Evolutionary conservation across 2,113 vertebrate genomes (phyloP), one percentile per base, ranked within the genome.

Genomic region (Pachyramphus minor): DNA sequence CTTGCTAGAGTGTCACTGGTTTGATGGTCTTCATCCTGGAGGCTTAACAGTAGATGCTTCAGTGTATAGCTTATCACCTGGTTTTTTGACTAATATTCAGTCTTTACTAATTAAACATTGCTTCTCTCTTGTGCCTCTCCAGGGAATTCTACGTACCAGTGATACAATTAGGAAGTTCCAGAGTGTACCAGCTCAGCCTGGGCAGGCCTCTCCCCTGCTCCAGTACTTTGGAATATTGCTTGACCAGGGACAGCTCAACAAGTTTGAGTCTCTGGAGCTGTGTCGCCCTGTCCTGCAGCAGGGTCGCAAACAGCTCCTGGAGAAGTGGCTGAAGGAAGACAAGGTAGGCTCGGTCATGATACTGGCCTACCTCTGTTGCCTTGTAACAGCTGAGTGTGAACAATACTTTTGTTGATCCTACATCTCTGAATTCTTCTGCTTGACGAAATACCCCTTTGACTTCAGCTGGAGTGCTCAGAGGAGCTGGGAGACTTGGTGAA

Each of bases 271-370:
- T 62, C 94, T 99, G 95, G 99, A 99, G 96, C 98, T 99, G 44
- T 99, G 99, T 97, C 98, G 98, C 49, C 99, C 98, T 0, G 99
- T 99, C 39, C 97, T 99, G 84, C 98, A 99, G 93, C 99, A 99
- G 94, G 99, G 99, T 23, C 98, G 98, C 95, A 99, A 99, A 80
- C 99, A 99, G 75, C 98, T 99, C 31, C 97, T 99, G 95, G 99
- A 99, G 96, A 99, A 99, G 82, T 99, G 99, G 99, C 97, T 99
- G 56, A 99, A 99, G 86, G 99, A 99, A 96, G 99, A 99, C 91
- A 99, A 99, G 98, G 99, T 99, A 96, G 79, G 87, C 42, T 63
- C 0, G 0, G 16, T 90, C 7, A 4, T 47, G 8, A 22, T 9
- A 9, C 21, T 55, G 18, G 20, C 41, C 45, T 89, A 6, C 28